Evolutionary conservation across 2,113 vertebrate genomes (phyloP), one percentile per base, ranked within the genome.

Genomic region (Carassius auratus): DNA sequence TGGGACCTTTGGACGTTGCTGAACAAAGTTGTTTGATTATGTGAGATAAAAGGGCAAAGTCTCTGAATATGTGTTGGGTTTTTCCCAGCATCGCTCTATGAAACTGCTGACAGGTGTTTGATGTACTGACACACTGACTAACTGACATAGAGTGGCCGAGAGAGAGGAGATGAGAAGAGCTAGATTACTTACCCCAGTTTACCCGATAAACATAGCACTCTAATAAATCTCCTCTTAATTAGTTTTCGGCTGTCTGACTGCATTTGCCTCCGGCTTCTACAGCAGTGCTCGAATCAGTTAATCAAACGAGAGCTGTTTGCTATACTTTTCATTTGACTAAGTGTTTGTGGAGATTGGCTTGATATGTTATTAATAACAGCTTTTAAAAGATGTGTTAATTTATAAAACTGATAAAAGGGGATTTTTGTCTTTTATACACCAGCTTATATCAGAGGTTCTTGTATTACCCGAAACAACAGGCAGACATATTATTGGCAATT

Each of bases 1-100:
- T 85, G 91, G 87, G 89, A 94, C 91, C 88, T 93, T 94, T 90
- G 84, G 86, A 93, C 48, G 19, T 55, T 21, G 30, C 38, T 33
- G 21, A 64, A 57, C 48, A 26, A 73, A 73, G 81, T 73, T 90
- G 90, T 92, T 92, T 93, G 90, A 91, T 90, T 90, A 92, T 91
- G 88, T 90, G 85, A 69, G 91, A 89, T 86, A 88, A 91, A 87
- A 88, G 93, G 85, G 21, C 91, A 92, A 93, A 94, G 93, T 93
- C 91, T 86, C 59, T 75, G 19, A 6, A 8, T 9, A 17, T 26
- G 6, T 59, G 68, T 15, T 73, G 66, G 76, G 23, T 33, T 80
- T 74, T 74, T 86, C 71, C 64, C 81, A 42, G 17, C 50, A 73
- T 73, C 66, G 7, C 21, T 13, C 50, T 38, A 23, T 73, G 77